Percentiles rank a stretch among this genome's conserved stretches.
These are phyloP conservation scores for Taxidea taxus DNA, from an alignment of 2,113 vertebrate genomes.

Conservation along the genomic window DNA sequence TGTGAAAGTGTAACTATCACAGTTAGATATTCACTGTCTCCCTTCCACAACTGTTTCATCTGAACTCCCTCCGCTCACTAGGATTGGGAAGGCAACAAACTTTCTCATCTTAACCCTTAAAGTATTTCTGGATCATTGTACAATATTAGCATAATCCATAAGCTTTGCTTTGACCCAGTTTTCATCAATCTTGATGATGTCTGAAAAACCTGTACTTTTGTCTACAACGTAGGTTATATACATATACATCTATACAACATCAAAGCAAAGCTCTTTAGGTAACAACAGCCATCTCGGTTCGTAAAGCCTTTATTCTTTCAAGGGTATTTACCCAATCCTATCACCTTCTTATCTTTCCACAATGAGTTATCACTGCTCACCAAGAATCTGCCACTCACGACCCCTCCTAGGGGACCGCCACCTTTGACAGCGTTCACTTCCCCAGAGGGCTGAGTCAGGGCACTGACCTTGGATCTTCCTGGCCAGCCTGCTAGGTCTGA, in stretches of 20 bases:
- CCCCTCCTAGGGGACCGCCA: not conserved
- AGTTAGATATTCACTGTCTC: not conserved
- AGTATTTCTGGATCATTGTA: slow-evolving; percentile 14
- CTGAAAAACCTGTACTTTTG: slow-evolving; percentile 2
- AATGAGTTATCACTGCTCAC: not conserved
- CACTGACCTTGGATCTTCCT: not conserved
- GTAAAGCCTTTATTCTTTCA: not conserved
- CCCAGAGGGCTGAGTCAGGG: not conserved
- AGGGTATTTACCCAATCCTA: not conserved
- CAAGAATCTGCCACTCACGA: not conserved
- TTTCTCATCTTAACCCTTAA: not conserved
- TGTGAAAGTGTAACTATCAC: not conserved
- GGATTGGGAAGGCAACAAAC: not conserved
- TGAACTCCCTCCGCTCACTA: not conserved
- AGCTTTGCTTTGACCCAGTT: not conserved
- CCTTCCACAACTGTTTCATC: not conserved
- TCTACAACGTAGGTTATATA: not conserved
- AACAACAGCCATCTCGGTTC: not conserved
- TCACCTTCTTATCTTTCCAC: not conserved
- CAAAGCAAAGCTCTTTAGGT: not conserved
- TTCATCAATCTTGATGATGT: slow-evolving; percentile 12
- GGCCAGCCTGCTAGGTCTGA: not conserved
- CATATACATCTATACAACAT: not conserved
- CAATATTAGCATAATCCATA: not conserved
- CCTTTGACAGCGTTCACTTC: not conserved